Base-by-base conservation (phyloP, 1,140 invertebrate species). In the Lutraria rhynchaena region DNA sequence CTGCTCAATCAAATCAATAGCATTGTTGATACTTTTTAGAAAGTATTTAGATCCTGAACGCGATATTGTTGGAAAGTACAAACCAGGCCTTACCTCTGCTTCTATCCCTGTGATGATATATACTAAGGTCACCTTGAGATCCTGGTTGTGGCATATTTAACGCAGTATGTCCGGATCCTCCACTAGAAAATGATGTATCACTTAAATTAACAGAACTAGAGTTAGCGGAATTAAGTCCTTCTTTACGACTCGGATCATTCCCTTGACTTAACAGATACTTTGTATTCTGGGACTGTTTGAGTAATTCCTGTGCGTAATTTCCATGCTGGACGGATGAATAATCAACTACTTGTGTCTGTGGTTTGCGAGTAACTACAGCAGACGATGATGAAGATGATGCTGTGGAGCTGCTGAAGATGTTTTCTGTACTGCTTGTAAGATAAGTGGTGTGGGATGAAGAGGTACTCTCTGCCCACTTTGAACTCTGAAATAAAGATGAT, bases 201-300 rank as follows among this genome's bases (percentile, higher is more conserved):
- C 89, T 90, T 3, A 90, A 70, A 60, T 88, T 89, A 17, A 87
- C 83, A 73, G 85, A 87, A 58, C 77, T 86, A 3, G 78, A 82
- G 67, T 87, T 85, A 15, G 55, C 65, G 27, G 77, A 77, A 37
- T 46, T 70, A 29, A 51, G 67, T 15, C 76, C 83, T 22, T 81
- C 37, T 33, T 74, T 75, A 44, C 83, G 80, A 63, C 74, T 77
- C 27, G 46, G 41, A 57, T 76, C 78, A 29, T 85, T 77, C 41
- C 87, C 86, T 44, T 90, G 88, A 44, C 87, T 87, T 11, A 91
- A 74, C 53, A 91, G 82, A 60, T 87, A 91, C 75, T 91, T 91
- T 9, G 90, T 90, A 57, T 91, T 91, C 82, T 91, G 90, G 29
- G 87, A 86, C 76, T 91, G 90, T 76, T 91, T 91, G 46, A 89